A percentile compares a stretch with the other conserved stretches of the same genome.
phyloP scores from a whole-genome alignment of 2,113 vertebrate species.

The Boulengerochromis microlepis region DNA sequence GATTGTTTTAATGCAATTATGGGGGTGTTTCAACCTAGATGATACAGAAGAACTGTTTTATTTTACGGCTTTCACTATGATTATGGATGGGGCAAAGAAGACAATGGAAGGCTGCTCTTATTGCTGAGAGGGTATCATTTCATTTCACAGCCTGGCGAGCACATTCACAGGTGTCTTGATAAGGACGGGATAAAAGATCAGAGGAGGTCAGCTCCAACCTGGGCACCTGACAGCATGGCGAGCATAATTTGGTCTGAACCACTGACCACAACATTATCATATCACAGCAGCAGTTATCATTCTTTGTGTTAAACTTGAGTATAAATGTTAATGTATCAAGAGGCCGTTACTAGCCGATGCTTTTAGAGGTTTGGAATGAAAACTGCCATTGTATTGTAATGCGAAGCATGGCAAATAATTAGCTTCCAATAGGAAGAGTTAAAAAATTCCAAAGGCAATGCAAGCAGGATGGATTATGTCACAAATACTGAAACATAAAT shows the following conservation, averaged over 20 bases:
- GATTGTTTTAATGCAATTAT: slow-evolving; percentile 63
- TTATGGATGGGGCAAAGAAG: slow-evolving; percentile 33
- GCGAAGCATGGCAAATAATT: neutral
- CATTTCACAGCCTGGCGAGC: slow-evolving; percentile 67
- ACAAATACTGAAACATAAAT: neutral
- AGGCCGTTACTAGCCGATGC: neutral
- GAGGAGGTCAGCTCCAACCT: slow-evolving; percentile 18
- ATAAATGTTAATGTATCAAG: neutral
- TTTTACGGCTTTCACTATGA: slow-evolving; percentile 60
- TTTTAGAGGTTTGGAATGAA: neutral
- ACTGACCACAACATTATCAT: neutral
- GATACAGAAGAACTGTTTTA: slow-evolving; percentile 54
- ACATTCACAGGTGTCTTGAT: slow-evolving; percentile 50
- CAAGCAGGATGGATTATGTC: neutral
- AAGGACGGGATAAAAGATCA: neutral
- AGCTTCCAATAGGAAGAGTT: neutral
- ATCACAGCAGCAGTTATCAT: neutral
- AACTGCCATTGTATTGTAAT: neutral
- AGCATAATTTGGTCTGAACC: neutral
- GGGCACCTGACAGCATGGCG: neutral
- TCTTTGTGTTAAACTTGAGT: neutral
- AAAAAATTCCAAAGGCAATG: neutral
- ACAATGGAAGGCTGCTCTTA: slow-evolving; percentile 36
- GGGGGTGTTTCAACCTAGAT: slow-evolving; percentile 48
- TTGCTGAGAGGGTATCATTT: slow-evolving; percentile 49